Percentiles rank a stretch among this genome's conserved stretches.
Conservation (phyloP, 2,113 vertebrate species). For the Cynoglossus semilaevis region DNA sequence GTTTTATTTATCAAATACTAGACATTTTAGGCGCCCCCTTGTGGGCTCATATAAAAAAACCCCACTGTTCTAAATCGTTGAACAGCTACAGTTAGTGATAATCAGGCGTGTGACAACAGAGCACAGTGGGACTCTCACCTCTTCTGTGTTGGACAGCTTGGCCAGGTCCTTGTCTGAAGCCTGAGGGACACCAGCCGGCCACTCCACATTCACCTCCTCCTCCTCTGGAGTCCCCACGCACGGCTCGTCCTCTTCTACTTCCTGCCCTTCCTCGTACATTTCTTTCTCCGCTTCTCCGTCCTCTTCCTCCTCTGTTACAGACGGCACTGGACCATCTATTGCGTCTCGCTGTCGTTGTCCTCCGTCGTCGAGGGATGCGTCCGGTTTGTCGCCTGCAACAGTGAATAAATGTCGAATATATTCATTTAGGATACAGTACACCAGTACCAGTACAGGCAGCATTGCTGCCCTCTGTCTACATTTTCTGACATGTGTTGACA, state of each 20-base stretch:
- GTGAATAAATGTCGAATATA: conserved; percentile 48
- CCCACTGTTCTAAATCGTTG: too few relatives aligned
- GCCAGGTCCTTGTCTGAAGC: conserved; percentile 89
- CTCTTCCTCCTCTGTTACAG: conserved; percentile 8
- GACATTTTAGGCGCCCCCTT: too few relatives aligned
- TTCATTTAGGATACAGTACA: too few relatives aligned
- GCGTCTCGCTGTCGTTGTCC: conserved; percentile 17
- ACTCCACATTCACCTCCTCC: conserved; percentile 60
- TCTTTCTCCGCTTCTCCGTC: conserved; percentile 17
- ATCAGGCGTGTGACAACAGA: neutral
- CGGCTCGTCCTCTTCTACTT: conserved; percentile 54
- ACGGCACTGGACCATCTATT: conserved; percentile 4
- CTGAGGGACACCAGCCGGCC: conserved; percentile 74
- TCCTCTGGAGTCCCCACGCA: conserved; percentile 70
- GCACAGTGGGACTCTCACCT: conserved; percentile 79
- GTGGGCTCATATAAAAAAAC: too few relatives aligned
- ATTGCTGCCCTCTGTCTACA: too few relatives aligned
- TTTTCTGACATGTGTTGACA: too few relatives aligned
- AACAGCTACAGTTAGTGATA: neutral
- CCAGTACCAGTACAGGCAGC: too few relatives aligned
- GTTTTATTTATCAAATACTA: too few relatives aligned
- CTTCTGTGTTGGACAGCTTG: conserved; percentile 85
- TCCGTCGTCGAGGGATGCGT: neutral
- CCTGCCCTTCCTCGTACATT: conserved; percentile 46
- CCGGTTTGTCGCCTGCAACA: conserved; percentile 31